phyloP scores from a whole-genome alignment of 2,113 vertebrate species.

The Stigmatopora nigra region DNA sequence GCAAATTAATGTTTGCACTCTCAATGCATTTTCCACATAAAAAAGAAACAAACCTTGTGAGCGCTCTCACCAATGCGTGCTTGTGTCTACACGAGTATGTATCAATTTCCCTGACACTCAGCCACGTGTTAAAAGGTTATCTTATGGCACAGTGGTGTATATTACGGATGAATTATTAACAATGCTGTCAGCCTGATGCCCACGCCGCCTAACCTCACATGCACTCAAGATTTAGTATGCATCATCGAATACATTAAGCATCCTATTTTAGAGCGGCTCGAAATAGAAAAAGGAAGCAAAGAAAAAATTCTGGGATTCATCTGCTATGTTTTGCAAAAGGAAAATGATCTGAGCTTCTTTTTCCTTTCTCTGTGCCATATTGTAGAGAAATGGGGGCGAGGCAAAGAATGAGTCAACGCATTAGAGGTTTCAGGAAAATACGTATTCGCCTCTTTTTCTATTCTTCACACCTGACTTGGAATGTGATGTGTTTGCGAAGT shows the following conservation, averaged over 20 bases:
- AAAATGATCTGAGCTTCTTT: conserved; percentile 6
- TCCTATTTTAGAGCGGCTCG: conserved; percentile 36
- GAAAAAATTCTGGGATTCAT: conserved; percentile 33
- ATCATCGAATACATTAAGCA: conserved; percentile 47
- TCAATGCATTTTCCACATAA: conserved; percentile 33
- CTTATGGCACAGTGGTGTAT: conserved; percentile 26
- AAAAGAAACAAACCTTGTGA: background rate
- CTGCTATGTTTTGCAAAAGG: conserved; percentile 41
- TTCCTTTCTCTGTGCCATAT: conserved; percentile 2
- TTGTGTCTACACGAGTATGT: background rate
- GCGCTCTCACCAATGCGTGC: background rate
- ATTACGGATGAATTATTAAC: conserved; percentile 51
- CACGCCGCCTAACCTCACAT: conserved; percentile 35
- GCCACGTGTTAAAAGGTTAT: conserved; percentile 15
- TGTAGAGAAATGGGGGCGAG: conserved; percentile 28
- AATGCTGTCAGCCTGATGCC: conserved; percentile 28
- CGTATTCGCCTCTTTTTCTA: conserved; percentile 19
- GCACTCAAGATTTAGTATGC: conserved; percentile 39
- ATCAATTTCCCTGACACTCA: conserved; percentile 22
- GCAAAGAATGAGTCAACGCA: conserved; percentile 21
- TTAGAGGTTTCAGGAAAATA: conserved; percentile 19
- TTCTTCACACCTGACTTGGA: conserved; percentile 42
- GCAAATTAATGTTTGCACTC: conserved; percentile 21
- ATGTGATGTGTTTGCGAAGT: conserved; percentile 19
- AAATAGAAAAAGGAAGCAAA: conserved; percentile 38